These are phyloP conservation scores for Pocillopora grandis DNA, from an alignment of 92 coral and sea anemone genomes.

Conservation along the genomic window DNA sequence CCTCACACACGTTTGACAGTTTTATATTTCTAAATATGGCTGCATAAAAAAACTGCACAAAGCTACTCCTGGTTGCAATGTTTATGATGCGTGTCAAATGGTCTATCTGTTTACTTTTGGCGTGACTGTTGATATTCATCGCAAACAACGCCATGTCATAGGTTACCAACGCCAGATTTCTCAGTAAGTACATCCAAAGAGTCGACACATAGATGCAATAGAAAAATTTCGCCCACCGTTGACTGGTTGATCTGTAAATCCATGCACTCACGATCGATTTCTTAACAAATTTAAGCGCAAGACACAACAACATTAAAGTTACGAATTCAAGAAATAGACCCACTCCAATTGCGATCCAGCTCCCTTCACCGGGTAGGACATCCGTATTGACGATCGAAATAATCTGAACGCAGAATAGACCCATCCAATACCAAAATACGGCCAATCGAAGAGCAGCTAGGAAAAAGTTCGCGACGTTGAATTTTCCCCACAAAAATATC, in stretches of 20 bases:
- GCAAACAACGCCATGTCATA: slow-evolving; percentile 64
- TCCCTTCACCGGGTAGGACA: neutral
- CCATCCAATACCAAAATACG: slow-evolving; percentile 70
- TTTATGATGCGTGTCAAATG: slow-evolving; percentile 41
- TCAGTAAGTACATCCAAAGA: slow-evolving; percentile 63
- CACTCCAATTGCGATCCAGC: slow-evolving; percentile 38
- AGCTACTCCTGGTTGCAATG: slow-evolving; percentile 63
- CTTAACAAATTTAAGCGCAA: slow-evolving; percentile 68
- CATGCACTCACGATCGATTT: slow-evolving; percentile 60
- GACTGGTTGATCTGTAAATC: slow-evolving; percentile 27
- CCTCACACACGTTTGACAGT: slow-evolving; percentile 63
- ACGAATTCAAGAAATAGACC: slow-evolving; percentile 41
- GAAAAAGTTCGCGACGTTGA: slow-evolving; percentile 42
- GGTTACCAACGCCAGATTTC: slow-evolving; percentile 55
- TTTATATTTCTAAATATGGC: slow-evolving; percentile 65
- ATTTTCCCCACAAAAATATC: slow-evolving; percentile 68
- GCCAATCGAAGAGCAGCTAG: slow-evolving; percentile 41
- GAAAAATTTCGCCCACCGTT: slow-evolving; percentile 16
- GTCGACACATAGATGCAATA: slow-evolving; percentile 54
- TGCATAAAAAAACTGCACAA: slow-evolving; percentile 73
- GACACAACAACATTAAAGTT: slow-evolving; percentile 52
- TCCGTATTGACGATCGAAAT: slow-evolving; percentile 13
- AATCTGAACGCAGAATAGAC: neutral
- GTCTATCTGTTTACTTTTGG: slow-evolving; percentile 32
- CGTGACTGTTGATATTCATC: slow-evolving; percentile 46